Evolutionary conservation across 2,797 vertebrate species (phyloP).

Genomic region (Ctenosaura bakeri): DNA sequence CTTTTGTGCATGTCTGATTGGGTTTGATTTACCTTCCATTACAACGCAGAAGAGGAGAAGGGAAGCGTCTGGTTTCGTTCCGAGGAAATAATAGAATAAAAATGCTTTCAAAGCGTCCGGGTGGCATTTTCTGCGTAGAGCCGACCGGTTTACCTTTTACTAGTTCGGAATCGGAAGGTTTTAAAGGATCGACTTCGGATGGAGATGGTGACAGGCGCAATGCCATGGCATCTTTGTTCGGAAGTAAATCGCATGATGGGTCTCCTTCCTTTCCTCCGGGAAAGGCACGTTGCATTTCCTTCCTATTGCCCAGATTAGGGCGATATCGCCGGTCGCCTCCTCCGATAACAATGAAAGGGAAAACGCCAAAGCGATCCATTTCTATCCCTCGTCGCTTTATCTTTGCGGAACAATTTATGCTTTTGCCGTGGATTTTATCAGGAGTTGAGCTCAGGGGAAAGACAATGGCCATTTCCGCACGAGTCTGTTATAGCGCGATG

Average conservation of each 20-base stretch:
- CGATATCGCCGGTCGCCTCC: not conserved
- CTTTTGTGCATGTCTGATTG: not conserved
- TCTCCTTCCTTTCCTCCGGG: not conserved
- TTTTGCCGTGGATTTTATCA: not conserved
- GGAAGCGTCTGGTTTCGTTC: not conserved
- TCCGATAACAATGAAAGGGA: not conserved
- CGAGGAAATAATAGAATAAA: not conserved
- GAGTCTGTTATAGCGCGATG: too few species aligned
- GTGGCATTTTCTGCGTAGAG: not conserved
- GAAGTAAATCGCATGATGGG: not conserved
- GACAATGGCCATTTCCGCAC: too few species aligned
- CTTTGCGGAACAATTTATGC: not conserved
- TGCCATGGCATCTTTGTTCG: not conserved
- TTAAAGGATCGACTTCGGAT: not conserved
- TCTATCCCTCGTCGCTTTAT: not conserved
- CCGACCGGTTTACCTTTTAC: not conserved
- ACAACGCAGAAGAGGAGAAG: not conserved
- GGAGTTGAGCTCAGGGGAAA: not conserved
- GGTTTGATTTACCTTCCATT: not conserved
- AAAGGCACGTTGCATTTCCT: not conserved
- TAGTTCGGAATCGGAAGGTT: not conserved
- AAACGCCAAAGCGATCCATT: not conserved
- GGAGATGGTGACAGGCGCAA: too few species aligned
- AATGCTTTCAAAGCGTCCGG: not conserved
- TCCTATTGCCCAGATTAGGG: too few species aligned